Conservation (phyloP, 2,113 vertebrate species). For the Cheilinus undulatus region DNA sequence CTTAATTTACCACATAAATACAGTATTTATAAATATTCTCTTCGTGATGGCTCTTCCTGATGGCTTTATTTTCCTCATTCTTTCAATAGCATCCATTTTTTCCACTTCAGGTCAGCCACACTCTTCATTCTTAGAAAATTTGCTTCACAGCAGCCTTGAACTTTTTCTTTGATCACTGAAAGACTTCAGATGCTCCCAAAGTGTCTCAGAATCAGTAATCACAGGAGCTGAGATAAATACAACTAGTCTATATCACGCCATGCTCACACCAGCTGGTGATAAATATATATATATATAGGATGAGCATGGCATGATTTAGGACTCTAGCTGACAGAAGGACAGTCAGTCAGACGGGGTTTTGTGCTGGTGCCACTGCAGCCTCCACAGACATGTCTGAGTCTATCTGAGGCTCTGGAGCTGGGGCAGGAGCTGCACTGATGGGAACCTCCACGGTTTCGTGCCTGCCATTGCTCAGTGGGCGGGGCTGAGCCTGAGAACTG, state of each 20-base stretch:
- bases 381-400: constrained; percentile 81
- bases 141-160: neutral
- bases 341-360: constrained; percentile 87
- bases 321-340: neutral
- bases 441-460: constrained; percentile 85
- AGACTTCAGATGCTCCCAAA: neutral
- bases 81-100: neutral
- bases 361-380: constrained; percentile 72
- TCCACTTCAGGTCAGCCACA: neutral
- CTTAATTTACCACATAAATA: constrained; percentile 7
- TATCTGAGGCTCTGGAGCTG: constrained; percentile 69
- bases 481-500: constrained; percentile 73
- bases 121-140: neutral
- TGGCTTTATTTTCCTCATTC: constrained; percentile 37
- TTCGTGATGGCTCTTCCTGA: constrained; percentile 22
- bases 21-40: constrained; percentile 14
- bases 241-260: constrained; percentile 13
- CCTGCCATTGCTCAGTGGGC: constrained; percentile 73
- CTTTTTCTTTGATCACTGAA: constrained; percentile 11
- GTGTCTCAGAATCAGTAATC: constrained; percentile 13
- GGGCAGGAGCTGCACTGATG: constrained; percentile 52
- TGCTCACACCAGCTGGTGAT: constrained; percentile 15
- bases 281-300: no score
- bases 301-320: constrained; percentile 14
- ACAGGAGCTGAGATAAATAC: constrained; percentile 18